These are phyloP conservation scores for Gymnocephalus cernua DNA, from an alignment of 2,113 vertebrate species.

Conservation along the genomic window DNA sequence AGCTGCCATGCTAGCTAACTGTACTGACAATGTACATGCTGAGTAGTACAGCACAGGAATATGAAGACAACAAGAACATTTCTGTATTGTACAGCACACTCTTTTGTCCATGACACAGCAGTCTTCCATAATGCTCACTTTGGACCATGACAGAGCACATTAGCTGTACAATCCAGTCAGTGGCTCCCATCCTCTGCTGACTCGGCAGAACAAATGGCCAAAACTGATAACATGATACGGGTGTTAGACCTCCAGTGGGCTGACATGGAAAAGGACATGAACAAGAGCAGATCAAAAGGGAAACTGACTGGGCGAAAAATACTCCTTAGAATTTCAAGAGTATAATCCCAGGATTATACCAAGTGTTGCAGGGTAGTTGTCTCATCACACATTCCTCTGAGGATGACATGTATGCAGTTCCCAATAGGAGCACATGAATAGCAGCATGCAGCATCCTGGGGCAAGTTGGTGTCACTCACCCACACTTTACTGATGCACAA, in stretches of 20 bases:
- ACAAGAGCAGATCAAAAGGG: conserved; percentile 13
- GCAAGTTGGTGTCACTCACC: background rate
- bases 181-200: conserved; percentile 57
- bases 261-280: conserved; percentile 24
- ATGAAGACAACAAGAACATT: background rate
- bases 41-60: background rate
- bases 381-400: background rate
- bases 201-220: conserved; percentile 48
- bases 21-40: background rate
- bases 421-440: background rate
- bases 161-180: background rate
- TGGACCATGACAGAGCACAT: conserved; percentile 44
- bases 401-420: background rate
- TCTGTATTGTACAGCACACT: background rate
- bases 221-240: conserved; percentile 43
- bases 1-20: background rate
- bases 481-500: background rate
- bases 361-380: background rate
- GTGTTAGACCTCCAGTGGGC: conserved; percentile 12
- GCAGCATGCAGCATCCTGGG: background rate
- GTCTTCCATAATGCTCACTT: background rate
- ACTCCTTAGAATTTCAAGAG: background rate
- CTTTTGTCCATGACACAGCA: conserved; percentile 23
- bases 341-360: background rate
- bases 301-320: background rate